Percentiles rank a stretch among this genome's conserved stretches.
phyloP scores from a whole-genome alignment of 2,113 vertebrate species.

The Onychostoma macrolepis region DNA sequence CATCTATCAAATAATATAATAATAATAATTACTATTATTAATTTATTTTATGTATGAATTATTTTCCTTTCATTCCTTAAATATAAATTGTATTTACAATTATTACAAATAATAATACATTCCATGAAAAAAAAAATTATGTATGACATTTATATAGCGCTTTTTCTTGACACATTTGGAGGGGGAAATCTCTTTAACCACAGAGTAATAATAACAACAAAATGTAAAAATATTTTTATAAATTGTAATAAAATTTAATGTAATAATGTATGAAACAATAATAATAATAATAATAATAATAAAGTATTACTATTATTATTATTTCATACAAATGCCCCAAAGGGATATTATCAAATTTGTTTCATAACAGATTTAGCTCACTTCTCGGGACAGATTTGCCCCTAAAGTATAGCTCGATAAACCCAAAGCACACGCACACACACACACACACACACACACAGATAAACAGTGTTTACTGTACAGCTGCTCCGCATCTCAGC shows the following conservation, averaged over 20 bases:
- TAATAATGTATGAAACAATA: neutral
- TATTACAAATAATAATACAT: neutral
- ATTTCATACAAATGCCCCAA: neutral
- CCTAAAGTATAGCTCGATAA: neutral
- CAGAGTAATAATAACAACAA: neutral
- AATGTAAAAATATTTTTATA: neutral
- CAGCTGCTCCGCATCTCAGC: conserved; percentile 35
- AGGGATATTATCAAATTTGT: neutral
- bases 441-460: neutral
- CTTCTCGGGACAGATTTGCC: neutral
- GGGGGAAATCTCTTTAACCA: too few relatives aligned
- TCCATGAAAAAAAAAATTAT: neutral
- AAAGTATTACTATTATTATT: neutral
- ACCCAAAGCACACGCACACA: neutral
- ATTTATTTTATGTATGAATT: neutral
- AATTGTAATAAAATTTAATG: neutral
- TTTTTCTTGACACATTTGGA: too few relatives aligned
- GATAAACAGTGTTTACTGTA: neutral
- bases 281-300: too few relatives aligned
- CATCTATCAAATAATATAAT: neutral
- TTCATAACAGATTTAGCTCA: neutral
- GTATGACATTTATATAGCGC: too few relatives aligned
- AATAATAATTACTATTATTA: neutral
- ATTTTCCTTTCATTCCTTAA: too few relatives aligned
- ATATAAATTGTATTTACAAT: too few relatives aligned